phyloP scores from a whole-genome alignment of 2,113 vertebrate genomes.

The Gopherus flavomarginatus region DNA sequence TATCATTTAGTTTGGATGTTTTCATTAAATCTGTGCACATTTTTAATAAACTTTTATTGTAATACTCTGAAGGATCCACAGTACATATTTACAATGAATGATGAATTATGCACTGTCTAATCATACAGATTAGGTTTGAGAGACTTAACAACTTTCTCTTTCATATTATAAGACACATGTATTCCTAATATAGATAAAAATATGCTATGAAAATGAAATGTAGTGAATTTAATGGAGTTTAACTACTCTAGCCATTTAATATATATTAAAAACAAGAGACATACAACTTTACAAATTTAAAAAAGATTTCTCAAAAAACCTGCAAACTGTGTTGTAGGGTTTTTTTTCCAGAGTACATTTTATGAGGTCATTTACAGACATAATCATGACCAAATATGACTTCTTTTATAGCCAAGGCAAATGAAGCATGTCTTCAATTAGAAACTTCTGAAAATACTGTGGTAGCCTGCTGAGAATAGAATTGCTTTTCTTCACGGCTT shows the following conservation, averaged over 20 bases:
- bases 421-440: slow-evolving; percentile 88
- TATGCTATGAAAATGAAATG: background rate
- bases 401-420: slow-evolving; percentile 79
- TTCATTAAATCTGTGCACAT: background rate
- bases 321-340: background rate
- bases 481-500: slow-evolving; percentile 83
- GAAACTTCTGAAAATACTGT: slow-evolving; percentile 82
- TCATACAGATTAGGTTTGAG: background rate
- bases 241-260: background rate
- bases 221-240: slow-evolving; percentile 30
- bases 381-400: slow-evolving; percentile 79
- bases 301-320: slow-evolving; percentile 26
- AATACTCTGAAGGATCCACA: background rate
- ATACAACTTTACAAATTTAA: background rate
- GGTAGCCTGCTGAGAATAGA: slow-evolving; percentile 84
- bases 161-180: background rate
- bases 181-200: background rate
- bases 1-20: background rate
- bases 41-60: background rate
- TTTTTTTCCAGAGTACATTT: slow-evolving; percentile 57
- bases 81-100: background rate
- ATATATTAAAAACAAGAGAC: background rate
- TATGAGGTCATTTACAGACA: slow-evolving; percentile 80
- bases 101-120: background rate
- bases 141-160: background rate